Evolutionary conservation across 2,888 invertebrate genomes (phyloP).

Genomic region (Xestobium rufovillosum): DNA sequence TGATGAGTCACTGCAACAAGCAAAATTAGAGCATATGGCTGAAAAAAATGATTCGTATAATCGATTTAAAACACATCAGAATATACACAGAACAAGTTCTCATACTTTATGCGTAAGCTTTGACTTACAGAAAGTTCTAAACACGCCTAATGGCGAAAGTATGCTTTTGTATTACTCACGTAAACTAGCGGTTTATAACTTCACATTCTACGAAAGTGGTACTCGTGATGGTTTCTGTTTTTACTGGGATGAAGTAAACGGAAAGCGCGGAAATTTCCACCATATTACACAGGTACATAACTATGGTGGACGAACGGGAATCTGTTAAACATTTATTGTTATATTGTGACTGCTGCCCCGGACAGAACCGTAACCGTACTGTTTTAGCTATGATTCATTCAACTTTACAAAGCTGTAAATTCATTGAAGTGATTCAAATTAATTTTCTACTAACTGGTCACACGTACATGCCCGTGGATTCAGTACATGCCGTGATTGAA

Average conservation of each 20-base stretch:
- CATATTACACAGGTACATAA: slow-evolving; percentile 17
- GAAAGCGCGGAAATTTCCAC: slow-evolving; percentile 23
- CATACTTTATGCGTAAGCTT: slow-evolving; percentile 8
- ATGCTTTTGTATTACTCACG: slow-evolving; percentile 23
- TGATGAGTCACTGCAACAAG: too few species aligned
- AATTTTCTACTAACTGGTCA: slow-evolving; percentile 22
- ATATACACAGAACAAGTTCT: background rate
- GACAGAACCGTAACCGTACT: slow-evolving; percentile 27
- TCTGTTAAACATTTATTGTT: slow-evolving; percentile 18
- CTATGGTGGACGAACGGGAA: slow-evolving; percentile 17
- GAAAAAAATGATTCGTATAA: slow-evolving; percentile 8
- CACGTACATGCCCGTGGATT: slow-evolving; percentile 32
- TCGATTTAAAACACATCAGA: slow-evolving; percentile 10
- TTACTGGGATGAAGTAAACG: slow-evolving; percentile 23
- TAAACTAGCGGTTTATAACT: slow-evolving; percentile 21
- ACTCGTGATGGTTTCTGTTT: slow-evolving; percentile 19
- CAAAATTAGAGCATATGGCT: slow-evolving; percentile 7
- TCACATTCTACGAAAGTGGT: slow-evolving; percentile 20
- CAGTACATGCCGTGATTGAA: slow-evolving; percentile 27
- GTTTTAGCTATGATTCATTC: too few species aligned
- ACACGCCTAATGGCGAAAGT: slow-evolving; percentile 25
- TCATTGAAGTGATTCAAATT: slow-evolving; percentile 21
- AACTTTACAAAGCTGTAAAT: too few species aligned
- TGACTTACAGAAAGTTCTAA: slow-evolving; percentile 21
- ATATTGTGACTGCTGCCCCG: slow-evolving; percentile 27